Evolutionary conservation across 2,797 vertebrate species (phyloP).

Genomic region (Mormyrus proboscirostris): DNA sequence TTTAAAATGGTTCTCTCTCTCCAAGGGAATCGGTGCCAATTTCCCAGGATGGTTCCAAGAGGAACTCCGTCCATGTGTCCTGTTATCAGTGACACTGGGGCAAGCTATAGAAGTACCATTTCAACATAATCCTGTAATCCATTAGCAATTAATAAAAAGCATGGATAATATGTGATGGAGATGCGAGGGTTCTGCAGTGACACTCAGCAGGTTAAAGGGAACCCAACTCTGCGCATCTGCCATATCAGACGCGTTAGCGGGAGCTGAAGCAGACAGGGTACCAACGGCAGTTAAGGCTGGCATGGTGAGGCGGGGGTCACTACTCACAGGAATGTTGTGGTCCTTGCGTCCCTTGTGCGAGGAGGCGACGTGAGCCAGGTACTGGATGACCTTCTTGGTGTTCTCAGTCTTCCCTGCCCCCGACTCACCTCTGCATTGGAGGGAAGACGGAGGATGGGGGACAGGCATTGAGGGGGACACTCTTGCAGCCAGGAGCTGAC

Average conservation of each 20-base stretch:
- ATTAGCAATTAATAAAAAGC: not conserved
- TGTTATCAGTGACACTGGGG: not conserved
- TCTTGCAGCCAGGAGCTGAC: not conserved
- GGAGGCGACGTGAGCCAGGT: constrained; percentile 95
- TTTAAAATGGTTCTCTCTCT: not conserved
- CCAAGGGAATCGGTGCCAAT: not conserved
- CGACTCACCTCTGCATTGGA: constrained; percentile 81
- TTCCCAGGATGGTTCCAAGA: not conserved
- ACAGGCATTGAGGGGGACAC: not conserved
- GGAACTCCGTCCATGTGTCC: not conserved
- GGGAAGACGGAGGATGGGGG: not conserved
- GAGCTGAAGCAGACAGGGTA: not conserved
- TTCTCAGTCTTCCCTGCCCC: constrained; percentile 98
- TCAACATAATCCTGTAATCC: not conserved
- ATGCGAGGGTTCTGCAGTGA: not conserved
- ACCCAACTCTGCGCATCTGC: not conserved
- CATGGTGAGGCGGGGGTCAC: not conserved
- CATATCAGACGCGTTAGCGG: not conserved
- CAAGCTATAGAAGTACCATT: not conserved
- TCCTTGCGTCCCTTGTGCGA: constrained; percentile 98
- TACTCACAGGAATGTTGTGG: constrained; percentile 94
- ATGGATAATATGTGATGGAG: not conserved
- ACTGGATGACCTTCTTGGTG: constrained; percentile 98
- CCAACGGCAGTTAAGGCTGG: not conserved
- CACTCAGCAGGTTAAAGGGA: not conserved